phyloP scores from a whole-genome alignment of 2,797 vertebrate species.

The Gadopsis bispinosus region DNA sequence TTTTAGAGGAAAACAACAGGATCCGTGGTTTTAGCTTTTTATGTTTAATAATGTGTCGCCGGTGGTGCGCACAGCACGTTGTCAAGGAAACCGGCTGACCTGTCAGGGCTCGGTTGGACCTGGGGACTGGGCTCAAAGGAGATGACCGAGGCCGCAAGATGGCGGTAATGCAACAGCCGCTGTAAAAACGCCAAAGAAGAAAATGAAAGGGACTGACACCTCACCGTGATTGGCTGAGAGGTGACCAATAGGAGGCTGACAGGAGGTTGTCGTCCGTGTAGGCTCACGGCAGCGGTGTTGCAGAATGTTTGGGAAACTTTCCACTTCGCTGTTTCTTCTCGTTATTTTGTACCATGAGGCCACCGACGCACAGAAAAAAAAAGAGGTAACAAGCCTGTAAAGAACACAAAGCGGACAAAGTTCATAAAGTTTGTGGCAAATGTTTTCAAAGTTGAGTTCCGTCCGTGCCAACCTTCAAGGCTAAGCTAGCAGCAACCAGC shows the following conservation, averaged over 20 bases:
- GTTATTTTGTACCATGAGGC: constrained; percentile 38
- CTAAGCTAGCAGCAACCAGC: constrained; percentile 36
- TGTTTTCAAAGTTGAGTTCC: constrained; percentile 10
- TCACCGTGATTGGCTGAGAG: constrained; percentile 32
- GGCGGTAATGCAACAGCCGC: neutral
- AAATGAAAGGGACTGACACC: neutral
- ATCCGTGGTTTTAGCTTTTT: too few relatives aligned
- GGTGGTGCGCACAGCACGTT: too few relatives aligned
- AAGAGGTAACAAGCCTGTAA: constrained; percentile 75
- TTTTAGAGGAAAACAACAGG: too few relatives aligned
- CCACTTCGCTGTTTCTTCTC: constrained; percentile 55
- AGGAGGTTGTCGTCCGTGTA: constrained; percentile 39
- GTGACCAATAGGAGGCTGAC: constrained; percentile 76
- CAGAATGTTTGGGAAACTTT: constrained; percentile 81
- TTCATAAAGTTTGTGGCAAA: too few relatives aligned
- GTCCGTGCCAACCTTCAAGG: neutral
- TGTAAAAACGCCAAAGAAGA: too few relatives aligned
- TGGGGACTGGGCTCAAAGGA: too few relatives aligned
- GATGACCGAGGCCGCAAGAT: neutral
- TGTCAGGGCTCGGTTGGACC: too few relatives aligned
- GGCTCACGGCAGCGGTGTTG: neutral
- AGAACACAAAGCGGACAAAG: accelerated
- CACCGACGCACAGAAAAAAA: constrained; percentile 81
- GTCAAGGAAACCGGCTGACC: too few relatives aligned
- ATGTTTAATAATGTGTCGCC: too few relatives aligned